Evolutionary conservation across 2,797 vertebrate species (phyloP).

Genomic region (Anabas testudineus): DNA sequence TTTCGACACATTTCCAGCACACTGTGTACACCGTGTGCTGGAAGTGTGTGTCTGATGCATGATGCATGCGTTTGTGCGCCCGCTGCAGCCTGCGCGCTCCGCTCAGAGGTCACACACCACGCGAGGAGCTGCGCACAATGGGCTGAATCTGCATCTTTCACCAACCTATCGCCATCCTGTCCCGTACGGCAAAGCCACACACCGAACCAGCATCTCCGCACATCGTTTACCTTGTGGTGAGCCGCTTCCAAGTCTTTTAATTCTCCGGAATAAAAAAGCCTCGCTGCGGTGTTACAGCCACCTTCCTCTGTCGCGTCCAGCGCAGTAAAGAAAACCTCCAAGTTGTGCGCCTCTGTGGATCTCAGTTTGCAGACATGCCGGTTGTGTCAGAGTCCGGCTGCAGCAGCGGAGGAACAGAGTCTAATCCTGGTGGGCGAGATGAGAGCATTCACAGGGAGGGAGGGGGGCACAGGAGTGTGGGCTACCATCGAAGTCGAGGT

Average conservation of each 20-base stretch:
- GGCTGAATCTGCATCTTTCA: slow-evolving; percentile 30
- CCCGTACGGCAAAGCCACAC: slow-evolving; percentile 48
- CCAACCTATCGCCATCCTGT: slow-evolving; percentile 56
- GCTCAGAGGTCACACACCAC: neutral
- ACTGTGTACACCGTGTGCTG: too few species aligned
- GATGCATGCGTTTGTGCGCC: slow-evolving; percentile 8
- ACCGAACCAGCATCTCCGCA: slow-evolving; percentile 15
- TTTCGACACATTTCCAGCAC: slow-evolving; percentile 38
- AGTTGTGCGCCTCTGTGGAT: slow-evolving; percentile 55
- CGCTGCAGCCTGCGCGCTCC: neutral
- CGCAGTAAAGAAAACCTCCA: slow-evolving; percentile 31
- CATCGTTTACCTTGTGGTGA: slow-evolving; percentile 72
- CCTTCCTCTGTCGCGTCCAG: slow-evolving; percentile 28
- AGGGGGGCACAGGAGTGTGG: slow-evolving; percentile 24
- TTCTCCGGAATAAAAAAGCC: slow-evolving; percentile 28
- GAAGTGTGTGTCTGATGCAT: too few species aligned
- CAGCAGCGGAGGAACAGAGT: slow-evolving; percentile 70
- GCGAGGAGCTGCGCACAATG: neutral
- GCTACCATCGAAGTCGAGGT: slow-evolving; percentile 3
- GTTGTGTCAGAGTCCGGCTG: slow-evolving; percentile 71
- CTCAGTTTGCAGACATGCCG: slow-evolving; percentile 76
- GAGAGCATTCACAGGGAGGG: slow-evolving; percentile 68
- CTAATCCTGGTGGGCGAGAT: slow-evolving; percentile 77
- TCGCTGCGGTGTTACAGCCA: slow-evolving; percentile 31
- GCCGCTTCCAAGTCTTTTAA: slow-evolving; percentile 51